Evolutionary conservation across 2,888 invertebrate genomes (phyloP).

Genomic region (Lissocephala sabroskyi): DNA sequence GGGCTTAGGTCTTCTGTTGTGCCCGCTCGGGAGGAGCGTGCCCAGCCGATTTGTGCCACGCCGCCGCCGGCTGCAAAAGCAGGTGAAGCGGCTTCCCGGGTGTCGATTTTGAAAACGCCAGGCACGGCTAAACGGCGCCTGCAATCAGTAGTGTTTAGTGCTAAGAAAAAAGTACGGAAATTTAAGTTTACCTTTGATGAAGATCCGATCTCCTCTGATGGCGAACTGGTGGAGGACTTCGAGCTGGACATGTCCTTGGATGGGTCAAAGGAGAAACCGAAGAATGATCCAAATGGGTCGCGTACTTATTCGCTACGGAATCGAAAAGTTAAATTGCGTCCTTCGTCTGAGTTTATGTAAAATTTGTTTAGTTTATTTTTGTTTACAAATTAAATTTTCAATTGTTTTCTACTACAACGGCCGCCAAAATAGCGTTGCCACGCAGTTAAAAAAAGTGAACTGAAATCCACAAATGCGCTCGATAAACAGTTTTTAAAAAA

Average conservation of each 20-base stretch:
- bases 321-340: conserved; percentile 29
- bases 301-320: conserved; percentile 33
- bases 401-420: too few species aligned
- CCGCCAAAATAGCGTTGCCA: too few species aligned
- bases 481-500: not conserved
- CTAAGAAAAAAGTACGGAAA: conserved; percentile 56
- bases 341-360: conserved; percentile 27
- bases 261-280: too few species aligned
- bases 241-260: conserved; percentile 42
- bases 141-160: conserved; percentile 60
- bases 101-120: conserved; percentile 68
- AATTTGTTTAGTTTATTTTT: too few species aligned
- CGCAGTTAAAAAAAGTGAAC: too few species aligned
- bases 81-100: conserved; percentile 19
- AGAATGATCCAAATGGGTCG: not conserved
- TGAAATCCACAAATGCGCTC: not conserved
- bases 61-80: not conserved
- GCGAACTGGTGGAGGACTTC: conserved; percentile 35
- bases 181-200: conserved; percentile 58
- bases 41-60: too few species aligned
- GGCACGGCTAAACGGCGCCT: conserved; percentile 45
- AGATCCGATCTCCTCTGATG: conserved; percentile 20
- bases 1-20: conserved; percentile 32
- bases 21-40: conserved; percentile 29
- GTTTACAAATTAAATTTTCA: too few species aligned